Evolutionary conservation across 2,797 vertebrate species (phyloP), one percentile per base, ranked within the genome.

Genomic region (Orientallactaga sibirica): DNA sequence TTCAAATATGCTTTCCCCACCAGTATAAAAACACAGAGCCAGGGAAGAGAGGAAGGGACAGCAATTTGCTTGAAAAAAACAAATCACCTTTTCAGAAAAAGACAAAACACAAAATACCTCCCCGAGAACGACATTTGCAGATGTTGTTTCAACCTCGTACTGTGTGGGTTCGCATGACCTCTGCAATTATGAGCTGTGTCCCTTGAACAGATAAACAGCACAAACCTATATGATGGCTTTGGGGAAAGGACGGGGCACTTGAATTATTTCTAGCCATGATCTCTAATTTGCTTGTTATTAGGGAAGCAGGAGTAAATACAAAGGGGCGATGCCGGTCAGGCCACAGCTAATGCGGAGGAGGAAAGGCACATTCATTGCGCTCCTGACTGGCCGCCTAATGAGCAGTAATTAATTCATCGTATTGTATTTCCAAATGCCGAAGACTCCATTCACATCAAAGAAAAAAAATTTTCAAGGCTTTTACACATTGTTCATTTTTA

Each of bases 221-320:
- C 98, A 97, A 97, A 98, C 97, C 98, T 97, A 97, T 96, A 97
- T 97, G 98, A 98, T 98, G 98, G 98, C 98, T 98, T 97, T 97
- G 95, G 96, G 98, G 96, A 98, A 98, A 98, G 98, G 98, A 97
- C 92, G 96, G 97, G 98, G 98, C 98, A 98, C 98, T 98, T 98
- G 98, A 98, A 98, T 98, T 98, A 98, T 98, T 98, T 93, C 98
- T 99, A 98, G 98, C 98, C 98, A 98, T 98, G 98, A 98, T 98
- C 98, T 99, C 98, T 98, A 99, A 99, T 99, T 99, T 99, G 98
- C 98, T 99, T 99, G 99, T 99, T 99, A 99, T 99, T 99, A 99
- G 98, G 98, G 98, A 98, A 99, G 98, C 98, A 98, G 99, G 98
- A 98, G 98, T 98, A 99, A 98, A 98, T 98, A 99, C 99, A 99